Conservation (phyloP, 92 coral and sea anemone genomes). For the Ricordea florida region DNA sequence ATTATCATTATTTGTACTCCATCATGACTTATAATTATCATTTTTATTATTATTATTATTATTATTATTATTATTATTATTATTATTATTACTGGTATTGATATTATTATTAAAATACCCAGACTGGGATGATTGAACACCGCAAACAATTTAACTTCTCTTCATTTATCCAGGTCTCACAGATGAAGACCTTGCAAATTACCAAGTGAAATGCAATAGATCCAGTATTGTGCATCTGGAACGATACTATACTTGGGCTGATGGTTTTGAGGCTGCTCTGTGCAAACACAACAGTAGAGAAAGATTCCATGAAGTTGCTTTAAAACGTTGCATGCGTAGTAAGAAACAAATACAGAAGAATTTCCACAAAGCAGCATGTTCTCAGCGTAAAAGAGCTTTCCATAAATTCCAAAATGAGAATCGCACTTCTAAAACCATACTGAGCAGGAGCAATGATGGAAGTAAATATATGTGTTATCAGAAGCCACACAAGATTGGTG, state of each 20-base stretch:
- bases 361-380: slow-evolving; percentile 62
- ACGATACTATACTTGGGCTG: slow-evolving; percentile 68
- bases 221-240: slow-evolving; percentile 31
- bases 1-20: too few species aligned
- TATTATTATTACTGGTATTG: too few species aligned
- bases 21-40: too few species aligned
- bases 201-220: slow-evolving; percentile 39
- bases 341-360: slow-evolving; percentile 68
- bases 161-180: slow-evolving; percentile 49
- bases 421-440: slow-evolving; percentile 36
- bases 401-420: slow-evolving; percentile 64
- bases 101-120: too few species aligned
- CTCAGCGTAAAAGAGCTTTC: slow-evolving; percentile 57
- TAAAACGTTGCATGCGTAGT: slow-evolving; percentile 75
- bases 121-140: too few species aligned
- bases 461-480: slow-evolving; percentile 50
- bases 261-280: slow-evolving; percentile 73
- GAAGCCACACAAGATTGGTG: slow-evolving; percentile 70
- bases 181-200: slow-evolving; percentile 62
- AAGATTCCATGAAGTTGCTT: slow-evolving; percentile 72
- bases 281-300: slow-evolving; percentile 58
- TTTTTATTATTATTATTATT: too few species aligned
- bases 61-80: too few species aligned
- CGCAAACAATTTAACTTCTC: too few species aligned
- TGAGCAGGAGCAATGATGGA: slow-evolving; percentile 57